Base-by-base conservation (phyloP, 2,797 vertebrate species). In the Tinamus major region DNA sequence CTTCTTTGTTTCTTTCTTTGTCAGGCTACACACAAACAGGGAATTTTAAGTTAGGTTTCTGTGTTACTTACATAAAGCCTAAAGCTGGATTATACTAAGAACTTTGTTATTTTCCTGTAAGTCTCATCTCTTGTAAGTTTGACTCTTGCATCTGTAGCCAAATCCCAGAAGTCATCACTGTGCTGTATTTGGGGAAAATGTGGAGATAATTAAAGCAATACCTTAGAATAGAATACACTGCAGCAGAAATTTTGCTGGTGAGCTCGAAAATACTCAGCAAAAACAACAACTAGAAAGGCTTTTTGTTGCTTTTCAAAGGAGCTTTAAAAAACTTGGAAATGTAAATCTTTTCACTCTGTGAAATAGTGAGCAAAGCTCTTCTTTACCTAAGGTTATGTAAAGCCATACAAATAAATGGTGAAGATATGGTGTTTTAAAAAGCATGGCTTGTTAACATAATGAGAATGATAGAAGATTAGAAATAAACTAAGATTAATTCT, bases 51-150 rank as follows among this genome's bases (percentile, higher is more conserved):
- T 55, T 77, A 24, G 26, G 56, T 92, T 51, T 93, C 18, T 90
- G 59, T 35, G 23, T 21, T 67, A 44, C 70, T 89, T 94, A 81
- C 41, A 79, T 93, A 46, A 95, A 87, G 11, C 67, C 39, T 92
- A 87, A 89, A 90, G 64, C 51, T 91, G 87, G 77, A 87, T 93
- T 93, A 81, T 81, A 26, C 37, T 84, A 87, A 93, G 89, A 87
- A 87, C 56, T 49, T 81, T 58, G 14, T 55, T 71, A 49, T 92
- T 89, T 91, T 35, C 42, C 44, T 53, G 51, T 46, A 55, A 81
- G 41, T 82, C 64, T 88, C 48, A 41, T 42, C 12, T 84, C 31
- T 62, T 84, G 4, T 70, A 90, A 92, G 31, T 88, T 95, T 90
- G 21, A 53, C 31, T 78, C 21, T 44, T 72, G 16, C 39, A 72